These are phyloP conservation scores for Siniperca scherzeri DNA, from an alignment of 2,797 vertebrate genomes.

Conservation along the genomic window DNA sequence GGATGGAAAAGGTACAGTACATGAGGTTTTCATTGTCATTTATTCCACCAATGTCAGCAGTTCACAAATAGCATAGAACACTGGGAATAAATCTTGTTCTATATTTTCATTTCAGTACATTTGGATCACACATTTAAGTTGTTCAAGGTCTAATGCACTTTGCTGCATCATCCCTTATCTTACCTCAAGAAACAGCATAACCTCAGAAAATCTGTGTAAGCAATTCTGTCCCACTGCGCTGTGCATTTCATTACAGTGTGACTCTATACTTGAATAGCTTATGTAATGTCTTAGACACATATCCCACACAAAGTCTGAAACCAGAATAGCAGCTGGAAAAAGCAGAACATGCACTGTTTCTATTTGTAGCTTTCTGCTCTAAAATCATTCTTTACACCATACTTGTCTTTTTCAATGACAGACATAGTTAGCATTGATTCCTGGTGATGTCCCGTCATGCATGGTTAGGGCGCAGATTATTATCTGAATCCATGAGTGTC, in stretches of 20 bases:
- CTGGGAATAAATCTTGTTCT: neutral
- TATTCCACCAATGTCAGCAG: constrained; percentile 38
- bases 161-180: constrained; percentile 45
- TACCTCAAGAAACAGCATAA: constrained; percentile 33
- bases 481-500: constrained; percentile 50
- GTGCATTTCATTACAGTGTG: constrained; percentile 43
- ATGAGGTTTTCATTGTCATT: constrained; percentile 26
- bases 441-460: constrained; percentile 40
- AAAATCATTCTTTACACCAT: constrained; percentile 38
- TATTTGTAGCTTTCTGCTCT: constrained; percentile 51
- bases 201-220: constrained; percentile 41
- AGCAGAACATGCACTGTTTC: constrained; percentile 46
- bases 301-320: constrained; percentile 55
- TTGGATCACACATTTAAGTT: constrained; percentile 10
- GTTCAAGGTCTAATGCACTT: constrained; percentile 23
- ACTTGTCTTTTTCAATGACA: constrained; percentile 54
- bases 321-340: constrained; percentile 65
- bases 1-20: constrained; percentile 15
- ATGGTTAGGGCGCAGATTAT: constrained; percentile 44
- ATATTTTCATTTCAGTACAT: constrained; percentile 28
- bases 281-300: constrained; percentile 65
- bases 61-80: constrained; percentile 2
- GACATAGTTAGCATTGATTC: constrained; percentile 42
- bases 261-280: constrained; percentile 47
- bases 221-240: constrained; percentile 44